Evolutionary conservation across 2,113 vertebrate species (phyloP).

Genomic region (Baryphthengus martii): DNA sequence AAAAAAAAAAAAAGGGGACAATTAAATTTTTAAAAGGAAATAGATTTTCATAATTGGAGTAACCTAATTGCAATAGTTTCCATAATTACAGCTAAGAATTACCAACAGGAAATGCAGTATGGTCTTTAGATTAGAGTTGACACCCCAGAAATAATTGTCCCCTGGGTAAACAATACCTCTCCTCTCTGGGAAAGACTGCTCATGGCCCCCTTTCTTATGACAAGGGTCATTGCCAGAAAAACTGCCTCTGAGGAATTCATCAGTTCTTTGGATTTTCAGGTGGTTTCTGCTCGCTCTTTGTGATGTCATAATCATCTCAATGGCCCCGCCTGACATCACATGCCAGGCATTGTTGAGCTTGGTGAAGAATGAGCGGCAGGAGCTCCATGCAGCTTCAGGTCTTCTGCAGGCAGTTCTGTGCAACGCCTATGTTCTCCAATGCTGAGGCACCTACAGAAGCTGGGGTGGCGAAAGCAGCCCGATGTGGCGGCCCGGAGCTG

Average conservation of each 20-base stretch:
- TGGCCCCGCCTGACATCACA: fast-evolving
- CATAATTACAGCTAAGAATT: constrained; percentile 21
- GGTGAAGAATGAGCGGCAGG: not conserved
- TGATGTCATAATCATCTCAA: not conserved
- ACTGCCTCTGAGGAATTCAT: not conserved
- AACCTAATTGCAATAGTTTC: constrained; percentile 19
- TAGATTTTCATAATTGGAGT: constrained; percentile 41
- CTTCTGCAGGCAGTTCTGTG: not conserved
- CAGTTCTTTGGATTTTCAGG: not conserved
- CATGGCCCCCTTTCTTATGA: not conserved
- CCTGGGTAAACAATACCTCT: not conserved
- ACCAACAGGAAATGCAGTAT: not conserved
- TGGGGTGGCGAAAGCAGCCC: not conserved
- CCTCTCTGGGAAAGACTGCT: not conserved
- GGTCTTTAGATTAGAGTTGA: not conserved
- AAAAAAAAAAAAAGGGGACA: not conserved
- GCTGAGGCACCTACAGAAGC: not conserved
- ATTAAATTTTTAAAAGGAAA: constrained; percentile 24
- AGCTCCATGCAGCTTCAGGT: not conserved
- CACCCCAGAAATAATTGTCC: not conserved
- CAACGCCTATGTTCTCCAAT: fast-evolving
- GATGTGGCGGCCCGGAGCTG: not conserved
- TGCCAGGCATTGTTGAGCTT: fast-evolving
- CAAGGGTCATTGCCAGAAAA: not conserved
- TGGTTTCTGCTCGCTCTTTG: not conserved